These are phyloP conservation scores for Hermaeophaga mercurialis DNA, from an alignment of 2,888 invertebrate genomes.

Conservation along the genomic window DNA sequence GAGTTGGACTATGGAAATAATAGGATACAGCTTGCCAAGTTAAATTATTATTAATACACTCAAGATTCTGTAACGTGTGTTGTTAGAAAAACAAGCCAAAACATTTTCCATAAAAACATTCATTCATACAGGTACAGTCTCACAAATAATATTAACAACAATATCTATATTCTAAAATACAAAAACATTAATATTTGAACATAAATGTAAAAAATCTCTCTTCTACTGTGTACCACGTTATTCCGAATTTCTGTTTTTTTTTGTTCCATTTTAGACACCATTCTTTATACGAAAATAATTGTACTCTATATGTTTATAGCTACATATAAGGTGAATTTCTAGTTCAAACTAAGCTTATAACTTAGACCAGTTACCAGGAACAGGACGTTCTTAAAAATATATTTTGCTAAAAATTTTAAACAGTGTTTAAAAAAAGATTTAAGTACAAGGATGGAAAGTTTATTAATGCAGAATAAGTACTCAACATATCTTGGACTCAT, in stretches of 20 bases:
- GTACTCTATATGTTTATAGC: conserved; percentile 19
- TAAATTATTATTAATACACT: too few relatives aligned
- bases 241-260: conserved; percentile 37
- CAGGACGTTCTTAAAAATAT: conserved; percentile 9
- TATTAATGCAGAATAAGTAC: too few relatives aligned
- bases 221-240: conserved; percentile 46
- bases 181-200: conserved; percentile 37
- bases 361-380: background rate
- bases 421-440: too few relatives aligned
- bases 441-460: too few relatives aligned
- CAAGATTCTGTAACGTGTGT: too few relatives aligned
- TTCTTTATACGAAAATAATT: conserved; percentile 23
- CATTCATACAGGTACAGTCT: conserved; percentile 40
- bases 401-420: conserved; percentile 6
- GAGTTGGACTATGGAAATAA: too few relatives aligned
- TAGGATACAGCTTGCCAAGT: too few relatives aligned
- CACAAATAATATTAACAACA: conserved; percentile 50
- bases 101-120: background rate
- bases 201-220: conserved; percentile 38
- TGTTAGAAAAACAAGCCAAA: conserved; percentile 1
- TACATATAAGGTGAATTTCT: conserved; percentile 13
- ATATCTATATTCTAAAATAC: conserved; percentile 41
- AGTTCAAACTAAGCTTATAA: conserved; percentile 15
- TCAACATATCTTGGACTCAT: too few relatives aligned
- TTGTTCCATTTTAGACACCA: conserved; percentile 14